A percentile compares a stretch with the other conserved stretches of the same genome.
Conservation (phyloP, 2,113 vertebrate species). For the Stictonetta naevosa region DNA sequence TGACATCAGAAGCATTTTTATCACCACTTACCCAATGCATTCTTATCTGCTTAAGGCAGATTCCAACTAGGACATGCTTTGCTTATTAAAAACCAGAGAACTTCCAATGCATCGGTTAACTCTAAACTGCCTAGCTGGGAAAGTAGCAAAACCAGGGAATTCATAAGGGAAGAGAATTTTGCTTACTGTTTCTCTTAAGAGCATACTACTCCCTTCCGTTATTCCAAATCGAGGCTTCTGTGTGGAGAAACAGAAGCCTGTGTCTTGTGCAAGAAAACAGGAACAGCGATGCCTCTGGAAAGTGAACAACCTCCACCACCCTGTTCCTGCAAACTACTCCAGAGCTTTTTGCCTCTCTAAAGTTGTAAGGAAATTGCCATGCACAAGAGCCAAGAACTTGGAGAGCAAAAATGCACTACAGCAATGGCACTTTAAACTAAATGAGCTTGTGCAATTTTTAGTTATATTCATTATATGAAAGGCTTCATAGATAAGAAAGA, state of each 20-base stretch:
- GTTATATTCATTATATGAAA: not conserved
- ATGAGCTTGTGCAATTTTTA: not conserved
- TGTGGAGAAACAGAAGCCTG: not conserved
- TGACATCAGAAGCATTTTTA: constrained; percentile 60
- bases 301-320: not conserved
- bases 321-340: not conserved
- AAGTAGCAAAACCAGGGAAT: not conserved
- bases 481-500: not conserved
- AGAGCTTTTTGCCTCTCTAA: not conserved
- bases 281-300: not conserved
- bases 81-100: constrained; percentile 23
- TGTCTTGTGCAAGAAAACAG: not conserved
- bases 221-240: not conserved
- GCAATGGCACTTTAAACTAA: not conserved
- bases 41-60: constrained; percentile 64
- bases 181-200: not conserved
- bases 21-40: constrained; percentile 52
- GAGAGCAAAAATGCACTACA: not conserved
- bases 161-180: not conserved
- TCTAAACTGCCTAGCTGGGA: not conserved
- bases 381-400: not conserved
- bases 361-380: not conserved
- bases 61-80: constrained; percentile 38
- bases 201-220: not conserved
- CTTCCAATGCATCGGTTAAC: constrained; percentile 19